Base-by-base conservation (phyloP, 2,888 invertebrate genomes). In the Meloe dianella region DNA sequence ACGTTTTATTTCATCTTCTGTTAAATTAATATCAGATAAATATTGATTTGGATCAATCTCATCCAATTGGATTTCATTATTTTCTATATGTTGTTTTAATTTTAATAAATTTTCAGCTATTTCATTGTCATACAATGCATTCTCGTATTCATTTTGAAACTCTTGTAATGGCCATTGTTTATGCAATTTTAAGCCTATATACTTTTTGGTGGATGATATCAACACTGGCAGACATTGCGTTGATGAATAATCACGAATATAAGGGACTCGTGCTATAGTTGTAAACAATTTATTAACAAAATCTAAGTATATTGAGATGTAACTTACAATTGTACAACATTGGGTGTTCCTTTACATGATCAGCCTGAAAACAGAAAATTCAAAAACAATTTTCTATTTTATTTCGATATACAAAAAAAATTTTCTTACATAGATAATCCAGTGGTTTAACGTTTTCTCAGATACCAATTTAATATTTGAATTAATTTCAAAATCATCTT, bases 151-250 rank as follows among this genome's bases (percentile, higher is more conserved):
- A 73, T 83, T 89, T 74, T 88, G 86, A 78, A 90, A 90, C 10
- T 79, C 80, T n/a, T 81, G 78, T 30, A 78, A 57, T 0, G 91
- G 90, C 51, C 88, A 85, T 0, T 85, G 85, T 67, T 86, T 86
- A 79, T 91, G 89, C 57, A 91, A 82, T 78, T 89, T 90, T 68
- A 92, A 87, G 30, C 91, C 92, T 9, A 90, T 86, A 70, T 89
- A 89, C 75, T 88, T 87, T 0, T 89, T 89, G 20, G 47, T 47
- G 0, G 86, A 83, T 0, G 89, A 88, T 5, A 90, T 85, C 73
- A 88, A 88, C 0, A 89, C 87, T 69, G 91, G 85, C 0, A 92
- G 81, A 3, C 90, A 84, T 76, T 89, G 87, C 35, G 82, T 85
- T 62, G 70, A 64, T 54, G 65, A 66, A 59, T 79, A 77, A 9